phyloP scores from a whole-genome alignment of 2,797 vertebrate genomes.

The Peromyscus attwateri region DNA sequence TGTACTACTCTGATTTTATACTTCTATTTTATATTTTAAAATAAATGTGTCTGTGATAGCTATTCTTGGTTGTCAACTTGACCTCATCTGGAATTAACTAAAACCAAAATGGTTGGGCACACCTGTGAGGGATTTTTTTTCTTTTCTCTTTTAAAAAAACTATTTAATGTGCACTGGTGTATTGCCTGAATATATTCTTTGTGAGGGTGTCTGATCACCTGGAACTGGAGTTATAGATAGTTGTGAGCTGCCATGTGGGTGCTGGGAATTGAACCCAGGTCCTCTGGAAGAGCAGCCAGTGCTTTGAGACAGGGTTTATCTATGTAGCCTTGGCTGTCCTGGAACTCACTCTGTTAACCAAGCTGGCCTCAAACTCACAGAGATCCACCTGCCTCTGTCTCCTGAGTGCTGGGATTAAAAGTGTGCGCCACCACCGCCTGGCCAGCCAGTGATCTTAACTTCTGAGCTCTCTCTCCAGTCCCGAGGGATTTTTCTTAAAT shows the following conservation, averaged over 20 bases:
- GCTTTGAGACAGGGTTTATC: too few species aligned
- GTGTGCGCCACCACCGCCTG: too few species aligned
- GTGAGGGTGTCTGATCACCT: neutral
- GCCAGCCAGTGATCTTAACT: neutral
- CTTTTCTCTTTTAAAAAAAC: neutral
- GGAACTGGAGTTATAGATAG: neutral
- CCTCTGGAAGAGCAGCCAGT: neutral
- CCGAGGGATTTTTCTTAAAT: neutral
- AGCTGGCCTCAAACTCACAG: too few species aligned
- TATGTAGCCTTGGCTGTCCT: too few species aligned
- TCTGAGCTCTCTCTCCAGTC: too few species aligned
- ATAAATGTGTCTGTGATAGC: neutral
- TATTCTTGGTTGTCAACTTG: neutral
- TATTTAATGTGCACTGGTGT: neutral
- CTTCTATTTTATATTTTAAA: neutral
- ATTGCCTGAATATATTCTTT: neutral
- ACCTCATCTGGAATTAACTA: neutral
- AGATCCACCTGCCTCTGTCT: too few species aligned
- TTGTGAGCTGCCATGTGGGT: neutral
- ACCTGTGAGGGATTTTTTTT: neutral
- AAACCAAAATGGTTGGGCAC: neutral
- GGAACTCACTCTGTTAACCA: too few species aligned
- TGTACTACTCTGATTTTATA: neutral
- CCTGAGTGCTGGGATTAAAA: too few species aligned
- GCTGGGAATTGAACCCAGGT: neutral